Conservation (phyloP, 1,140 invertebrate genomes). For the Heliothis virescens region DNA sequence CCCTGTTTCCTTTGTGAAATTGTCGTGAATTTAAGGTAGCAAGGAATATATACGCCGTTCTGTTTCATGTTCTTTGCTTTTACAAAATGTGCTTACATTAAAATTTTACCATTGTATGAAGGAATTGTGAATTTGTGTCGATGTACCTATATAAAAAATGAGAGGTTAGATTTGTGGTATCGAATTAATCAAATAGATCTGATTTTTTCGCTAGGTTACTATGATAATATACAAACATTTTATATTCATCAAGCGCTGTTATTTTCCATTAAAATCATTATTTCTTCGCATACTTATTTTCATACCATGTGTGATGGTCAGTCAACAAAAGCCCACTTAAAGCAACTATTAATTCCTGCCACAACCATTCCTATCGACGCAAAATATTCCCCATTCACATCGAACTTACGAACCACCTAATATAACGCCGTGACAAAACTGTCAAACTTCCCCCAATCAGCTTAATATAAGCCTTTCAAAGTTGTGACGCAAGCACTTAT, state of each 20-base stretch:
- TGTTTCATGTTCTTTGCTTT: neutral
- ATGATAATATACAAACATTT: too few relatives aligned
- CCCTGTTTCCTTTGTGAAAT: neutral
- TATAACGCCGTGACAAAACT: neutral
- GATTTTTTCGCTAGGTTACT: too few relatives aligned
- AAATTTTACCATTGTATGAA: neutral
- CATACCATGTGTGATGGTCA: too few relatives aligned
- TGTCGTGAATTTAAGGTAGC: neutral
- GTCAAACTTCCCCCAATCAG: neutral
- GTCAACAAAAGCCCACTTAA: too few relatives aligned
- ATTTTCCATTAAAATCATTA: too few relatives aligned
- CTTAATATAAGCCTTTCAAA: neutral
- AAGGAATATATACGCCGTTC: neutral
- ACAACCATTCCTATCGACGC: neutral
- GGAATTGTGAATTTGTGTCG: neutral
- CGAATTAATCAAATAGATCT: too few relatives aligned
- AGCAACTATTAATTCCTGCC: too few relatives aligned
- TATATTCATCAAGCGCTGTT: too few relatives aligned
- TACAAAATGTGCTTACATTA: neutral
- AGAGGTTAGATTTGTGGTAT: too few relatives aligned
- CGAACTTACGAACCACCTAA: neutral
- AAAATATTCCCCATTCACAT: neutral
- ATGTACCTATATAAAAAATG: too few relatives aligned
- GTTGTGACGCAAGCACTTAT: neutral
- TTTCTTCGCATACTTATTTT: too few relatives aligned